Evolutionary conservation across 2,797 vertebrate species (phyloP), one percentile per base, ranked within the genome.

Genomic region (Coracias cyanogaster): DNA sequence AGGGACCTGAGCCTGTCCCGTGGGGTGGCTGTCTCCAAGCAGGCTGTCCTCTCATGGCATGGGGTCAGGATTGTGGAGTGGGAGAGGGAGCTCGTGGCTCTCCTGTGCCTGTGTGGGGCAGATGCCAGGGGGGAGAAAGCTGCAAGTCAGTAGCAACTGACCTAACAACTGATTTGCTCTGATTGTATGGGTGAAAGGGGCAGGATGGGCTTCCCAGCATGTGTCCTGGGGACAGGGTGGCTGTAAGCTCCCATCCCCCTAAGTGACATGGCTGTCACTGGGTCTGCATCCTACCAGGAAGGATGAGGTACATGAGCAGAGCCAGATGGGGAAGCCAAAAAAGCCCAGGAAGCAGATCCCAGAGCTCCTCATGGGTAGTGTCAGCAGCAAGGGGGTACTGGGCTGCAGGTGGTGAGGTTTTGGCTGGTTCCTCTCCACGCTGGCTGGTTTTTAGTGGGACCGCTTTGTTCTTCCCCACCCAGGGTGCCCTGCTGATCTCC

Each of bases 61-160:
- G 0, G 2, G 1, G 0, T 14, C 1, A 0, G 64, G 31, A 18
- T 0, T 29, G 31, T 1, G 1, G 31, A 66, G 64, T 0, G 0
- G 57, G 20, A 62, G 78, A 21, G 18, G 60, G 35, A 4, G 7
- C 4, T n/a, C 0, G 0, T 49, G 55, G 37, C 67, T 80, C 49
- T 57, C 41, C 13, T 7, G 1, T 46, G 22, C 55, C 33, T 29
- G 5, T 4, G 0, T 19, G 55, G 29, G 51, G 11, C 76, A 72
- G 5, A 64, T 61, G 31, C 33, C 4, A 2, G 70, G n/a, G 12
- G 11, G 15, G 8, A 31, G 43, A 62, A 66, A 71, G 24, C 21
- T 24, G 37, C 14, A 4, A 45, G 19, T 26, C 0, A 0, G 2
- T 45, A 17, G 15, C 18, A 19, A 6, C 14, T 15, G 58, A 52